Conservation (phyloP, 2,888 invertebrate species). For the Microdon myrmicae region DNA sequence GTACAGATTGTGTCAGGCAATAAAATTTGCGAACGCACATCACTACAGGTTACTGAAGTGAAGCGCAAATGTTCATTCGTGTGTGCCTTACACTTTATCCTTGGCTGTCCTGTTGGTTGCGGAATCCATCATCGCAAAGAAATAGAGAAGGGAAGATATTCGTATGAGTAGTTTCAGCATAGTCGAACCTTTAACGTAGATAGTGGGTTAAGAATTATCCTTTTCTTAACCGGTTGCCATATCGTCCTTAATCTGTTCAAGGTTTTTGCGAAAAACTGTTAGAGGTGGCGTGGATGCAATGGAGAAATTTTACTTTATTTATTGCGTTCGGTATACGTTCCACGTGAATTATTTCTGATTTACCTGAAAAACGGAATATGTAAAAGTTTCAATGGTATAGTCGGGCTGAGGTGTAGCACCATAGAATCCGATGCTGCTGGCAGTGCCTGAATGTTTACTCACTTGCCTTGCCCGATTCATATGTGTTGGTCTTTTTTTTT, state of each 20-base stretch:
- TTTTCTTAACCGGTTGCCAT: no score
- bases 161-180: no score
- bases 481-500: constrained; percentile 30
- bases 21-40: constrained; percentile 51
- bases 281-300: no score
- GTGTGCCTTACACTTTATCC: neutral
- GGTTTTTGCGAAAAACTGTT: no score
- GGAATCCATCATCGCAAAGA: constrained; percentile 44
- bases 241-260: no score
- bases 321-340: constrained; percentile 52
- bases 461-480: constrained; percentile 18
- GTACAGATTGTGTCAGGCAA: constrained; percentile 51
- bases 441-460: no score
- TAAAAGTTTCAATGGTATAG: constrained; percentile 48
- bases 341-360: constrained; percentile 53
- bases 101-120: constrained; percentile 13
- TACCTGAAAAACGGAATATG: constrained; percentile 52
- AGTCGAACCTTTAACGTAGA: no score
- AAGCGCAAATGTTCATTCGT: constrained; percentile 41
- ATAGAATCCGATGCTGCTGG: constrained; percentile 6
- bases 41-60: constrained; percentile 48
- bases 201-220: no score
- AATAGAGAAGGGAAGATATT: no score
- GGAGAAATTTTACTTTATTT: no score
- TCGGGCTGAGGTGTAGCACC: constrained; percentile 21